phyloP scores from a whole-genome alignment of 2,113 vertebrate species.

The Eretmochelys imbricata region DNA sequence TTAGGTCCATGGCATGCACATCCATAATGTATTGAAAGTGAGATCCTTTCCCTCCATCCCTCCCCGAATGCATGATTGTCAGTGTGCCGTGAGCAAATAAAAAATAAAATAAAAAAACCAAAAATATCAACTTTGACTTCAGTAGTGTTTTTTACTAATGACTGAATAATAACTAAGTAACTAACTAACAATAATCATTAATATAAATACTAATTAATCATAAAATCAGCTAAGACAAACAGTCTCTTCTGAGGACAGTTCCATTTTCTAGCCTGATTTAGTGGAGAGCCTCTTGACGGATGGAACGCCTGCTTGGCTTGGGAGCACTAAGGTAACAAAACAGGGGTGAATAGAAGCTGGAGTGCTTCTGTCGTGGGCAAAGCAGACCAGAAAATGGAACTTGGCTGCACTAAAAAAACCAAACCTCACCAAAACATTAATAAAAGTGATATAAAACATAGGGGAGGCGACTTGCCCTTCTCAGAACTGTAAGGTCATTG shows the following conservation, averaged over 20 bases:
- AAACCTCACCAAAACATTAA: constrained; percentile 74
- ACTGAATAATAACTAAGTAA: constrained; percentile 21
- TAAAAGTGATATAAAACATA: constrained; percentile 68
- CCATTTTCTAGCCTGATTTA: constrained; percentile 94
- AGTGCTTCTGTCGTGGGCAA: constrained; percentile 53
- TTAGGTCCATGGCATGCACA: constrained; percentile 86
- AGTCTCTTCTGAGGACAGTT: constrained; percentile 75
- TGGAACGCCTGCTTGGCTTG: constrained; percentile 82
- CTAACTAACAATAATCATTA: constrained; percentile 75
- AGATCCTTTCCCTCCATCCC: constrained; percentile 54
- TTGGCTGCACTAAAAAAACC: constrained; percentile 45
- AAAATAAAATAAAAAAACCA: constrained; percentile 76
- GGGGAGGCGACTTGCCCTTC: constrained; percentile 49
- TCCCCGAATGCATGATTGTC: constrained; percentile 88
- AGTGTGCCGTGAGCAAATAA: constrained; percentile 79
- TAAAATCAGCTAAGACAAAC: constrained; percentile 76
- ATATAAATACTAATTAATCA: constrained; percentile 72
- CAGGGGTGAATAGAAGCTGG: constrained; percentile 56
- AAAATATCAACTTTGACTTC: constrained; percentile 85
- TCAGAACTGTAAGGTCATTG: constrained; percentile 83
- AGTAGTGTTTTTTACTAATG: constrained; percentile 92
- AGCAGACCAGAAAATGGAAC: constrained; percentile 89
- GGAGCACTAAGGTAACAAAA: constrained; percentile 74
- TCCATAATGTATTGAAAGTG: constrained; percentile 79
- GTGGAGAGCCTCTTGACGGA: constrained; percentile 80